A percentile compares a stretch with the other conserved stretches of the same genome.
Evolutionary conservation across 1,140 invertebrate genomes (phyloP).

Genomic region (Megalonaias nervosa): DNA sequence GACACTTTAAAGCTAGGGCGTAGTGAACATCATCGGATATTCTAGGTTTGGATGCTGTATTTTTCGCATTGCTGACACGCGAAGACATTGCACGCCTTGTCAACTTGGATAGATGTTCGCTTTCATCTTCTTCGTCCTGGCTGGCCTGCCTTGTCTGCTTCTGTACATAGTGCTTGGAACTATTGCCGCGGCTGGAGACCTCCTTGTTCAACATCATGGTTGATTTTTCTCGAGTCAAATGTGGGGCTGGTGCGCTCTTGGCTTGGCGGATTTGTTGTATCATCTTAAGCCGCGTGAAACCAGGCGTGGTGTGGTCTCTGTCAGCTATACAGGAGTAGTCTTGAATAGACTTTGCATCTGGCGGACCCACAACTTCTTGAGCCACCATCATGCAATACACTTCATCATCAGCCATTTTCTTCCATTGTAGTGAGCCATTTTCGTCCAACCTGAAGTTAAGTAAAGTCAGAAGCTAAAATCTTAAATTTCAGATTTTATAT

Average conservation of each 20-base stretch:
- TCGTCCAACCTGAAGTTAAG: constrained; percentile 16
- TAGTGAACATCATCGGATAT: constrained; percentile 27
- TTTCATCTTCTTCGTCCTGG: constrained; percentile 21
- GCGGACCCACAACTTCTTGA: constrained; percentile 19
- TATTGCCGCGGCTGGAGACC: constrained; percentile 25
- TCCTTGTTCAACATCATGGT: constrained; percentile 23
- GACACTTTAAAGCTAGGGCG: constrained; percentile 23
- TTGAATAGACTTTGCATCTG: constrained; percentile 5
- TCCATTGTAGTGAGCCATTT: constrained; percentile 19
- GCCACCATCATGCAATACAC: constrained; percentile 32
- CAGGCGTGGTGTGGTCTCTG: constrained; percentile 15
- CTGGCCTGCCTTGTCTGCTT: constrained; percentile 23
- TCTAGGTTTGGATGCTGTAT: too few relatives aligned
- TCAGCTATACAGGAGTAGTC: constrained; percentile 12
- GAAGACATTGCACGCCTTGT: constrained; percentile 6
- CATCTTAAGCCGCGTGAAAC: constrained; percentile 14
- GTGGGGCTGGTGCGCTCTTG: constrained; percentile 22
- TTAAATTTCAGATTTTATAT: too few relatives aligned
- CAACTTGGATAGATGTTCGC: constrained; percentile 14
- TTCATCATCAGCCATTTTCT: constrained; percentile 25
- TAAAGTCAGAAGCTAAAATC: too few relatives aligned
- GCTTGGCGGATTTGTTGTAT: constrained; percentile 13
- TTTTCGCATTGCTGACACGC: too few relatives aligned
- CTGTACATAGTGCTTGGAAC: constrained; percentile 22
- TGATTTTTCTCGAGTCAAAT: constrained; percentile 20